phyloP scores from a whole-genome alignment of 2,113 vertebrate genomes.

The Macquaria ambigua region DNA sequence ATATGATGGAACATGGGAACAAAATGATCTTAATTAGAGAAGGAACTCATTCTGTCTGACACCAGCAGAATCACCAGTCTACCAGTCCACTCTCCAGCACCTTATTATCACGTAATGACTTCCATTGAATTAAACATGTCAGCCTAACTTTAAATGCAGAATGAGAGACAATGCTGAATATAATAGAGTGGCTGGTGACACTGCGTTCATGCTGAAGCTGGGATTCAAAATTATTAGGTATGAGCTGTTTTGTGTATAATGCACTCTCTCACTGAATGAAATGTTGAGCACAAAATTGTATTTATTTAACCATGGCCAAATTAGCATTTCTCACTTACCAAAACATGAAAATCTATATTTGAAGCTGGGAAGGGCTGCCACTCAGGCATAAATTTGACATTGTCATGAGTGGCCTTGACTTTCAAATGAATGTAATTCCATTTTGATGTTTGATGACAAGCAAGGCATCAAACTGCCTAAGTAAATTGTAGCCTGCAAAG shows the following conservation, averaged over 20 bases:
- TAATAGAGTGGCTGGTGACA: slow-evolving; percentile 45
- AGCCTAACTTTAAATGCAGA: slow-evolving; percentile 55
- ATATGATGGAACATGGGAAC: slow-evolving; percentile 74
- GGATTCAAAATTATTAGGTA: slow-evolving; percentile 43
- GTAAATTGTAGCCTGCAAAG: slow-evolving; percentile 14
- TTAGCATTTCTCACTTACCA: slow-evolving; percentile 49
- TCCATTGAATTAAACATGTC: slow-evolving; percentile 77
- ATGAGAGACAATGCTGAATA: slow-evolving; percentile 38
- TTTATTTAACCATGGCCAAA: slow-evolving; percentile 33
- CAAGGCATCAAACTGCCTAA: slow-evolving; percentile 16
- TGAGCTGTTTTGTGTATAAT: slow-evolving; percentile 39
- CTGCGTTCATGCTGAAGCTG: slow-evolving; percentile 21
- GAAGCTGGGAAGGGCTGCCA: slow-evolving; percentile 7
- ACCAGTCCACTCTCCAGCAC: slow-evolving; percentile 56
- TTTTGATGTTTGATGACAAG: slow-evolving; percentile 38
- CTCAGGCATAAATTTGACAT: slow-evolving; percentile 47
- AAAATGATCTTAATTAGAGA: slow-evolving; percentile 81
- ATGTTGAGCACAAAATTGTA: slow-evolving; percentile 36
- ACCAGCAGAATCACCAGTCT: slow-evolving; percentile 74
- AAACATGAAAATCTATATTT: slow-evolving; percentile 51
- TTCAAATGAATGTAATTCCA: slow-evolving; percentile 47
- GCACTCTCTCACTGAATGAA: slow-evolving; percentile 9
- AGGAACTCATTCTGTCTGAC: slow-evolving; percentile 72
- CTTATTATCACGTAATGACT: slow-evolving; percentile 78
- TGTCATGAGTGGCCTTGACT: slow-evolving; percentile 41